Evolutionary conservation across 2,888 invertebrate genomes (phyloP).

Genomic region (Heliconius charithonia): DNA sequence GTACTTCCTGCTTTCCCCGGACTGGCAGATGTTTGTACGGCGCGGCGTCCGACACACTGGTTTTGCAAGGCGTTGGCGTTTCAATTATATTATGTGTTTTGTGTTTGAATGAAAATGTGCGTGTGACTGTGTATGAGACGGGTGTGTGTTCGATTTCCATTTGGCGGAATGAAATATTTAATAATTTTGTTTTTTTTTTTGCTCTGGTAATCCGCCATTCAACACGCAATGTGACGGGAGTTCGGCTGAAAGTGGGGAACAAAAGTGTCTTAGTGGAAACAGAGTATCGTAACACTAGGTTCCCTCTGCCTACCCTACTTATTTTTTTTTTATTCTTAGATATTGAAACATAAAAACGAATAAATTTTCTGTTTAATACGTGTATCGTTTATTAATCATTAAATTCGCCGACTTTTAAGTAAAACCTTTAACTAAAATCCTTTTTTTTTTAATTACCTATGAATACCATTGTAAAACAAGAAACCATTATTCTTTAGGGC

Average conservation of each 20-base stretch:
- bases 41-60: not conserved
- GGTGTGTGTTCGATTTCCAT: not conserved
- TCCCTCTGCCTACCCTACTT: not conserved
- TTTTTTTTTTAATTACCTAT: no score
- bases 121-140: not conserved
- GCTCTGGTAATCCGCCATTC: not conserved
- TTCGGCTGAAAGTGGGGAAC: not conserved
- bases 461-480: no score
- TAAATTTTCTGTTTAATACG: not conserved
- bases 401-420: no score
- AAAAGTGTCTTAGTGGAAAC: not conserved
- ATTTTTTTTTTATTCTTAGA: no score
- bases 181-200: not conserved
- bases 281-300: not conserved
- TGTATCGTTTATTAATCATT: not conserved
- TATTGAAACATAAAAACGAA: no score
- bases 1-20: conserved; percentile 40
- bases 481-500: no score
- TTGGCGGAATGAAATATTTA: not conserved
- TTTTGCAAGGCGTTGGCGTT: not conserved
- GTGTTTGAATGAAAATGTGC: not conserved
- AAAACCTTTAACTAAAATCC: no score
- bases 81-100: not conserved
- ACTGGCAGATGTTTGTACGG: conserved; percentile 29
- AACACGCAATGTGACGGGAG: not conserved